Conservation (phyloP, 1,140 invertebrate species). For the Heliconius hermathena region DNA sequence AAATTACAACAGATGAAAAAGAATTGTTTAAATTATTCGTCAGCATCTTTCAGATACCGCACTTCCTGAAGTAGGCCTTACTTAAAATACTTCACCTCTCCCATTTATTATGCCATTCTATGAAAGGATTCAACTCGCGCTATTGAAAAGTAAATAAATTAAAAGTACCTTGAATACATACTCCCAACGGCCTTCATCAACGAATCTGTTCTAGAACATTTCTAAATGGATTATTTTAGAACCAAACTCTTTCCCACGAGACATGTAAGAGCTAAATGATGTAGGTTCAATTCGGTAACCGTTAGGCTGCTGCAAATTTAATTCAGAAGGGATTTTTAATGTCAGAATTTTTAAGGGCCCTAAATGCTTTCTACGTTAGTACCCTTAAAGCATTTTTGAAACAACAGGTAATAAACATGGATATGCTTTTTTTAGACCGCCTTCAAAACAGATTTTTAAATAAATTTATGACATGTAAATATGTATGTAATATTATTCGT, state of each 20-base stretch:
- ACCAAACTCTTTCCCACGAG: not conserved
- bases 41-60: not conserved
- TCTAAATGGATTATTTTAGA: slow-evolving; percentile 2
- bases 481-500: no score
- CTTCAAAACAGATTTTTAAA: not conserved
- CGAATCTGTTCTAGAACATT: not conserved
- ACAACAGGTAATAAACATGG: no score
- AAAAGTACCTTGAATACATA: not conserved
- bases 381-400: no score
- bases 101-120: not conserved
- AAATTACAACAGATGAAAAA: not conserved
- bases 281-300: not conserved
- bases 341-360: not conserved
- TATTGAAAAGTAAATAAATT: not conserved
- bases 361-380: not conserved
- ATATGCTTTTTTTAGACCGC: no score
- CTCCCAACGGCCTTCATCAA: not conserved
- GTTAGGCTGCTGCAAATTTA: not conserved
- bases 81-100: not conserved
- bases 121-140: not conserved
- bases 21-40: not conserved
- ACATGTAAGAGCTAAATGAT: not conserved
- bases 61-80: not conserved
- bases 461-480: no score
- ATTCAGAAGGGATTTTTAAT: not conserved